A percentile compares a stretch with the other conserved stretches of the same genome.
These are phyloP conservation scores for Gonatopus flavifemur DNA, from an alignment of 1,140 invertebrate genomes.

Conservation along the genomic window DNA sequence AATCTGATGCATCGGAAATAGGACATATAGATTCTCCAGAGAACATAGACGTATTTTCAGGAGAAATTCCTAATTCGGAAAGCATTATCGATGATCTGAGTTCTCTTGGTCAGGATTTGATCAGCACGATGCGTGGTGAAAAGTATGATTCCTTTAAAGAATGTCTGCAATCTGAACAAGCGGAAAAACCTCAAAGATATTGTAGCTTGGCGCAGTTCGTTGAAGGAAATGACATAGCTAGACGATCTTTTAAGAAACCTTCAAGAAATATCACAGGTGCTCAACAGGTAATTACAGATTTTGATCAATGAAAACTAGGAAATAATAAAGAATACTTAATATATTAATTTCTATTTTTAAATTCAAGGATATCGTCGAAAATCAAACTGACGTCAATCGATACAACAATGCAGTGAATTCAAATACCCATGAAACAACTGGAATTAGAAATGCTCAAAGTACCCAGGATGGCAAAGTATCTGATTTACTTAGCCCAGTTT, in stretches of 20 bases:
- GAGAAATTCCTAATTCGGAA: conserved; percentile 71
- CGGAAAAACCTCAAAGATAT: conserved; percentile 63
- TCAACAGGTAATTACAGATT: conserved; percentile 20
- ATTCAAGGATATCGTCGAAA: too few relatives aligned
- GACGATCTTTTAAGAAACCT: conserved; percentile 69
- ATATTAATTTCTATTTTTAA: too few relatives aligned
- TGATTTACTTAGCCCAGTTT: conserved; percentile 42
- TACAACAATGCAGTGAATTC: too few relatives aligned
- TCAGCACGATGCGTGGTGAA: conserved; percentile 62
- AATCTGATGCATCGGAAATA: conserved; percentile 57
- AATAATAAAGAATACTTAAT: too few relatives aligned
- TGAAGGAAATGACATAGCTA: conserved; percentile 78
- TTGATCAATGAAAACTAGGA: too few relatives aligned
- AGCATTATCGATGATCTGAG: conserved; percentile 76
- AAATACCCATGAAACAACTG: background rate
- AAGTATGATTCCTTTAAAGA: conserved; percentile 56
- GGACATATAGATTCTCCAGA: conserved; percentile 81
- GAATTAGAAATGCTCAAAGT: conserved; percentile 3
- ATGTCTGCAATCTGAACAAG: conserved; percentile 41
- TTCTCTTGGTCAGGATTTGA: conserved; percentile 68
- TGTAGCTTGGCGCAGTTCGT: conserved; percentile 76
- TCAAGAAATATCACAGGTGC: conserved; percentile 18
- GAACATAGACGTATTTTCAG: conserved; percentile 69
- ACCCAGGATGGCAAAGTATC: conserved; percentile 22
- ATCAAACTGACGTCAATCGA: too few relatives aligned